Base-by-base conservation (phyloP, 2,113 vertebrate genomes). In the Pantherophis guttatus region DNA sequence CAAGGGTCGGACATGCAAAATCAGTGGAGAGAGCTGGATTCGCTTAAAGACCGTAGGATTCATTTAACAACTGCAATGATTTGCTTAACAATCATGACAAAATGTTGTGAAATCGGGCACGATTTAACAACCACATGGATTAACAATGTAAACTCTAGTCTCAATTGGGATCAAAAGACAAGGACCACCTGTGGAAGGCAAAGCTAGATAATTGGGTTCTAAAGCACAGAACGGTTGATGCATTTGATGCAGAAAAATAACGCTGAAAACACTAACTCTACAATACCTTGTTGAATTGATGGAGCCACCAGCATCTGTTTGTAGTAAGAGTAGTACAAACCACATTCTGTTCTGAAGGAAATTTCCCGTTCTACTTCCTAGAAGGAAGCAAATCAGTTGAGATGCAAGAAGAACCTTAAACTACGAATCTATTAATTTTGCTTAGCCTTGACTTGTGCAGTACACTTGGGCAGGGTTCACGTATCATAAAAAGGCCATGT, bases 281-380 rank as follows among this genome's bases (percentile, higher is more conserved):
- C 94, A 94, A 11, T 98, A 99, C 99, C 99, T 99, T 99, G 97
- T 88, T 97, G 96, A 95, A 99, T 98, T 92, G 98, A 98, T 0
- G 99, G 98, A 50, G 99, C 99, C 90, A 98, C 98, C 93, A 99
- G 95, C 98, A 99, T 99, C 96, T 99, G 98, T 94, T 99, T 99
- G 98, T 99, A 99, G 98, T 99, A 99, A 6, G 99, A 99, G 95
- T 99, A 99, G 97, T 99, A 99, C 8, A 99, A 98, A 94, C 99
- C 99, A 89, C 99, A 99, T 95, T 99, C 99, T 0, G 99, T 99
- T 96, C 99, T 98, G 97, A 99, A 99, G 54, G 99, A 99, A 97
- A 99, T 99, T 96, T 99, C 99, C 94, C 99, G 98, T 97, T 99
- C 99, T 0, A 99, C 98, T 96, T 99, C 99, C 99, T 99, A 97